Evolutionary conservation across 2,888 invertebrate genomes (phyloP), one percentile per base, ranked within the genome.

Genomic region (Stenoptilia bipunctidactyla): DNA sequence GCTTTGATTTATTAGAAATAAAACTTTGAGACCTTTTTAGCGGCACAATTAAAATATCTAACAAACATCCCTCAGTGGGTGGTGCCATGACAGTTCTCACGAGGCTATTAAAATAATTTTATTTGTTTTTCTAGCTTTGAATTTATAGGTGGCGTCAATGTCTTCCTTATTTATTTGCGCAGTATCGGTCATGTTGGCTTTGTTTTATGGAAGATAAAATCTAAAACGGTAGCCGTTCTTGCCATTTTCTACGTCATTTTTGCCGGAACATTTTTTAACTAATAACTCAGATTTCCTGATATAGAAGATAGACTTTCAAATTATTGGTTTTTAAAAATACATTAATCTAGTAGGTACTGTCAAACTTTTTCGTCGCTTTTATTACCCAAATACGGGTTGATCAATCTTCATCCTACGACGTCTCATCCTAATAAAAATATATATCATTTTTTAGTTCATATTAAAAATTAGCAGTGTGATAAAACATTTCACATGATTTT

Each of bases 1-100:
- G 44, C 61, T 57, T 72, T 80, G 80, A 83, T 82, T 83, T 83
- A 83, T 67, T 76, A 58, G 52, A 57, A 66, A 80, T 83, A 76
- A 75, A 76, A 68, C 47, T 62, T 65, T 52, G 63, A 72, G 69
- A 59, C 64, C 67, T 67, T 77, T 76, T 77, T 74, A 75, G 77
- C 74, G 71, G 62, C 61, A 64, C 76, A 82, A 80, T 83, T 82
- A 83, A 82, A 83, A 82, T 80, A 72, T 74, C 73, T 77, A 72
- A 79, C 69, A 69, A 73, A 68, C 59, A 56, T 52, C 59, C 58
- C 82, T 45, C 82, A 74, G 82, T 82, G 80, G 83, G 82, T 80
- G 82, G 82, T 71, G 64, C 69, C 8, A 69, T 74, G 80, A 83
- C 83, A 80, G 69, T 82, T 83, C 80, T 80, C 80, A 82, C 83